A percentile compares a stretch with the other conserved stretches of the same genome.
Evolutionary conservation across 1,140 invertebrate genomes (phyloP).

Genomic region (Cotesia glomerata): DNA sequence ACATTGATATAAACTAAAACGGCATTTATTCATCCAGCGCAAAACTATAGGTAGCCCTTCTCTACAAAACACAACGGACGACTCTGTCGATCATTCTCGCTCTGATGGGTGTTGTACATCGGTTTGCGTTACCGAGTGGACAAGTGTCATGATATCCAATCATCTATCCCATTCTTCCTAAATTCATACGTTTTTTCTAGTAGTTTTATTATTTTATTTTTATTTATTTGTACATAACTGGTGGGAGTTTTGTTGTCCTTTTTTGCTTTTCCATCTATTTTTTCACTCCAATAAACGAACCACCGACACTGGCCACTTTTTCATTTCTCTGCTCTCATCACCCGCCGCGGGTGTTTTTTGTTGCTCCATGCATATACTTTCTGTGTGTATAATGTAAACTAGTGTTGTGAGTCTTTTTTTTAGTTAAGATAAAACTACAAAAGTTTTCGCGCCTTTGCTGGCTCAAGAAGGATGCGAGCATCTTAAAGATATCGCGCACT

Average conservation of each 20-base stretch:
- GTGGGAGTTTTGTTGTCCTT: too few species aligned
- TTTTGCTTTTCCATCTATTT: neutral
- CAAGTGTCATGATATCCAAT: constrained; percentile 37
- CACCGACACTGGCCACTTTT: neutral
- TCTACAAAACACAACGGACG: neutral
- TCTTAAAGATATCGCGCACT: constrained; percentile 24
- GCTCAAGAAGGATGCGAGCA: constrained; percentile 1
- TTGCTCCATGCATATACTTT: neutral
- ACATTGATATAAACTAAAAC: neutral
- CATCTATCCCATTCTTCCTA: constrained; percentile 4
- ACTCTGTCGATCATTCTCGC: constrained; percentile 31
- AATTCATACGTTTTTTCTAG: constrained; percentile 1
- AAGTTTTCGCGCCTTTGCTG: constrained; percentile 17
- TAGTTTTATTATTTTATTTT: neutral
- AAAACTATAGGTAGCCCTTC: neutral
- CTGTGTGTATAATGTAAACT: neutral
- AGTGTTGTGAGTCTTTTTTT: constrained; percentile 9
- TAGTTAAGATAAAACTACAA: constrained; percentile 1
- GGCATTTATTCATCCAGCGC: neutral
- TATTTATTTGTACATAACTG: neutral
- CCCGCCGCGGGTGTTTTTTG: constrained; percentile 5
- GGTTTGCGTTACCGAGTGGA: constrained; percentile 48
- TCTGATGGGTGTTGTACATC: constrained; percentile 51
- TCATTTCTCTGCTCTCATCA: neutral
- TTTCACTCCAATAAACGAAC: constrained; percentile 5